Conservation (phyloP, 2,888 invertebrate species). For the Athrips mouffetella region DNA sequence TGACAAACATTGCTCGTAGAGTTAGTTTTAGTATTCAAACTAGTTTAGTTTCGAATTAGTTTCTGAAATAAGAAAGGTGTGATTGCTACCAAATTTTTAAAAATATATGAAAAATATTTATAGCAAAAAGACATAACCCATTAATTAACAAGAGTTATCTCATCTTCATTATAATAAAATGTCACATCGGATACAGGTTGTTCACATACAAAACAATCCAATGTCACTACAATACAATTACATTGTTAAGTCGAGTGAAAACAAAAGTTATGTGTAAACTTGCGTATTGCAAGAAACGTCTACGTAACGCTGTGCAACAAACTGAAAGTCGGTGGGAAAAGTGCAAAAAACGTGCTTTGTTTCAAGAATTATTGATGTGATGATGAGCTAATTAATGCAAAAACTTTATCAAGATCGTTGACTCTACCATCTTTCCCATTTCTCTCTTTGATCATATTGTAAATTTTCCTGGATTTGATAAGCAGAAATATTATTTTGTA, state of each 20-base stretch:
- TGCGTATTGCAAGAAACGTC: conserved; percentile 31
- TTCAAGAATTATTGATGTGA: conserved; percentile 27
- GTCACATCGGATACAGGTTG: not conserved
- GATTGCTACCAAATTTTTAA: too few species aligned
- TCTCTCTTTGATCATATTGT: conserved; percentile 10
- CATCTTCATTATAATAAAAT: not conserved
- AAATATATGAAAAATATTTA: too few species aligned
- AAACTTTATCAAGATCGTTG: conserved; percentile 15
- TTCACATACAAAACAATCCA: conserved; percentile 9
- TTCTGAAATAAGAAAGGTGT: too few species aligned
- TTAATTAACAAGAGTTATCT: not conserved
- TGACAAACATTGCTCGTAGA: too few species aligned
- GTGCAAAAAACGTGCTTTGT: conserved; percentile 37
- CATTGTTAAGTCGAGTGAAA: conserved; percentile 33
- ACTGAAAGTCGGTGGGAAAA: conserved; percentile 56
- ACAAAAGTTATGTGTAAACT: conserved; percentile 31
- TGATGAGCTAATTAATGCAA: conserved; percentile 23
- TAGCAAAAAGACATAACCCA: not conserved
- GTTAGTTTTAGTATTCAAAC: too few species aligned
- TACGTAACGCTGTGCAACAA: conserved; percentile 34
- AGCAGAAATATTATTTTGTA: too few species aligned
- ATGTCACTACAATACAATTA: conserved; percentile 14
- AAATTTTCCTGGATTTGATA: too few species aligned
- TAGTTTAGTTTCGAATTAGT: too few species aligned
- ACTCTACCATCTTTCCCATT: conserved; percentile 15